phyloP scores from a whole-genome alignment of 2,113 vertebrate genomes.

The Cercocebus atys region DNA sequence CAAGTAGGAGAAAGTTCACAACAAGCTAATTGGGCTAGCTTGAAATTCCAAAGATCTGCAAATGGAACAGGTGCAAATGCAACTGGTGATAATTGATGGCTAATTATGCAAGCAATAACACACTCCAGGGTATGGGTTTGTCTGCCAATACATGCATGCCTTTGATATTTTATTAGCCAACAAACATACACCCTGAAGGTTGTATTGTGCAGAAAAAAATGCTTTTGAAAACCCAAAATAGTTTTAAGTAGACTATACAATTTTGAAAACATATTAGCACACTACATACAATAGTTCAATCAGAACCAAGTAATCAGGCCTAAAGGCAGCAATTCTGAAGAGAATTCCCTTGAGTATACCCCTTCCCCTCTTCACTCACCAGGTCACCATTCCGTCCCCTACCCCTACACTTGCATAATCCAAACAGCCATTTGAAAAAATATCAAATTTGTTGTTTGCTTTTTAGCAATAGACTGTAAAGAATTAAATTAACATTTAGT shows the following conservation, averaged over 20 bases:
- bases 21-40: constrained; percentile 49
- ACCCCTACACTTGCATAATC: neutral
- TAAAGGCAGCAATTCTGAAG: neutral
- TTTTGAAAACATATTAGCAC: neutral
- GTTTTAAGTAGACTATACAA: neutral
- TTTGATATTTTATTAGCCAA: constrained; percentile 55
- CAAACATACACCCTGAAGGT: neutral
- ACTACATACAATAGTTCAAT: neutral
- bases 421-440: neutral
- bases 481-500: neutral
- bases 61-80: constrained; percentile 76
- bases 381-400: neutral
- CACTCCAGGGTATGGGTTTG: constrained; percentile 45
- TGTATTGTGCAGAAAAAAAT: constrained; percentile 36
- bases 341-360: neutral
- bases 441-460: neutral
- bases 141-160: constrained; percentile 48
- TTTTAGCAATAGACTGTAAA: constrained; percentile 26
- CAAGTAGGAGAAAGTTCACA: constrained; percentile 48
- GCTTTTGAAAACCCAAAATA: constrained; percentile 4
- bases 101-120: constrained; percentile 77
- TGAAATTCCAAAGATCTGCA: constrained; percentile 33
- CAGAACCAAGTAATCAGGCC: neutral
- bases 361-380: neutral
- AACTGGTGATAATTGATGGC: constrained; percentile 68